Evolutionary conservation across 1,140 invertebrate species (phyloP).

Genomic region (Bombus consobrinus): DNA sequence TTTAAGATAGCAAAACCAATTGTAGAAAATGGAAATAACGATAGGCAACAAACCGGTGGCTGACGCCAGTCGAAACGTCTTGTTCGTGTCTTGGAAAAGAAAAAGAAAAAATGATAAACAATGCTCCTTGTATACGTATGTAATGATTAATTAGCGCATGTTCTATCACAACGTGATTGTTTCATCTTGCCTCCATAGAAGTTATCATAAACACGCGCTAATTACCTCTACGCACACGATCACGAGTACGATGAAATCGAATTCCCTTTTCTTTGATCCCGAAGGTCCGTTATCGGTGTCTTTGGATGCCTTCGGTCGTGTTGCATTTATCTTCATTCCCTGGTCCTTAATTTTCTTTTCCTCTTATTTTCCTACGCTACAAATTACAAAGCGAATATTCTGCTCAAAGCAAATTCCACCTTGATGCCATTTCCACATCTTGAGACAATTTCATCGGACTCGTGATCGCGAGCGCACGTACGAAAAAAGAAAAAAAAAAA

Average conservation of each 20-base stretch:
- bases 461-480: constrained; percentile 65
- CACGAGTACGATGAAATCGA: constrained; percentile 54
- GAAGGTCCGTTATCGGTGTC: background rate
- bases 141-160: constrained; percentile 63
- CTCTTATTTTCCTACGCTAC: background rate
- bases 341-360: background rate
- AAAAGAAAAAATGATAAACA: background rate
- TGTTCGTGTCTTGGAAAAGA: constrained; percentile 51
- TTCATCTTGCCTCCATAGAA: constrained; percentile 80
- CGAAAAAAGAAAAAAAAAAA: constrained; percentile 20
- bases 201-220: constrained; percentile 63
- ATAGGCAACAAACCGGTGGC: constrained; percentile 66
- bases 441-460: background rate
- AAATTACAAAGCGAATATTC: constrained; percentile 2
- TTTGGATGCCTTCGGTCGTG: constrained; percentile 24
- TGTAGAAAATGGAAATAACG: constrained; percentile 26
- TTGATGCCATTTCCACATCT: background rate
- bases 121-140: constrained; percentile 64
- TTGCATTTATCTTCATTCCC: constrained; percentile 37
- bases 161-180: constrained; percentile 68
- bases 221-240: constrained; percentile 66
- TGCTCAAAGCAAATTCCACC: constrained; percentile 19
- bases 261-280: background rate
- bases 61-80: constrained; percentile 68
- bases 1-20: constrained; percentile 62